Base-by-base conservation (phyloP, 2,797 vertebrate species). In the Gymnoscopelus microlampas region DNA sequence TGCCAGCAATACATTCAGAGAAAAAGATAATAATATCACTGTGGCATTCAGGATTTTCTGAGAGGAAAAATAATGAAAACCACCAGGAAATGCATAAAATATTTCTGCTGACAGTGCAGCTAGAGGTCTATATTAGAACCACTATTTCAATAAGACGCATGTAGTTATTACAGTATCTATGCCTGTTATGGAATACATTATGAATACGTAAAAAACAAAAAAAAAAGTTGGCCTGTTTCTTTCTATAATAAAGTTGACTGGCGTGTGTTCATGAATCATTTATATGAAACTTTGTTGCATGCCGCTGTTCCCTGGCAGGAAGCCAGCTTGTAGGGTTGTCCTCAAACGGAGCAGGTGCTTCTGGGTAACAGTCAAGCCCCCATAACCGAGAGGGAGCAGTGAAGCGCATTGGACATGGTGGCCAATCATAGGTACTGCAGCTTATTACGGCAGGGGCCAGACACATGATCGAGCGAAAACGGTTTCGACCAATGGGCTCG, bases 191-290 rank as follows among this genome's bases (percentile, higher is more conserved):
- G 50, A 55, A 58, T n/a, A 13, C 47, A 67, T 74, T 63, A 81
- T 82, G 57, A 69, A 76, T 76, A 68, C 66, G 29, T 78, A 19
- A 61, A 35, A 39, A 39, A 4, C 7, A 39, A 6, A 32, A 32
- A 32, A 32, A 19, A 19, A 1, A 50, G 62, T 5, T 58, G 56
- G 26, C 64, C 71, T 58, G 67, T 60, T 19, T 71, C 57, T 11
- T 63, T 72, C 53, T 58, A 65, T 63, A 74, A 71, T 63, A 64
- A 78, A 79, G 54, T 66, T 44, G 26, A 67, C 65, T n/a, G n/a
- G 29, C 50, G 51, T 79, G 73, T 73, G 56, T 78, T 70, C 69
- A 86, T 87, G 60, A 86, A 85, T 85, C 62, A 83, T 83, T 79
- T 66, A 81, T 72, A 82, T 74, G 56, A 83, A 81, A 79, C 73